phyloP scores from a whole-genome alignment of 64 coral and sea anemone species.

The Montipora efflorescens region DNA sequence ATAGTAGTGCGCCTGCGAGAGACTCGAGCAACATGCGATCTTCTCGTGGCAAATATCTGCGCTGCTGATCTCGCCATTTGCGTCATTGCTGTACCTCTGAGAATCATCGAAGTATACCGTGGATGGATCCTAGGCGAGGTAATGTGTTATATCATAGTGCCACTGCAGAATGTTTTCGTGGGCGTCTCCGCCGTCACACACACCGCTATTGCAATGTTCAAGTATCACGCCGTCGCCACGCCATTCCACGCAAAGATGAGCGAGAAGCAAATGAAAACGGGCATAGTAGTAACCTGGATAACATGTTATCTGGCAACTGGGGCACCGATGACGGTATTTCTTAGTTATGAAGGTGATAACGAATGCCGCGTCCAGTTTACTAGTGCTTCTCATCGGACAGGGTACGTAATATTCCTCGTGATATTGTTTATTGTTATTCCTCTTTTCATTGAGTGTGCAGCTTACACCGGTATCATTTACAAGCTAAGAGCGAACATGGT shows the following conservation, averaged over 20 bases:
- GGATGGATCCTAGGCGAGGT: constrained; percentile 71
- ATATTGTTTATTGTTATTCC: constrained; percentile 53
- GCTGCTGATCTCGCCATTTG: constrained; percentile 76
- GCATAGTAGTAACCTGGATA: constrained; percentile 54
- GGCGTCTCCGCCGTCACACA: constrained; percentile 77
- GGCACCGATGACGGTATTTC: constrained; percentile 30
- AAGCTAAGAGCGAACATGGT: constrained; percentile 46
- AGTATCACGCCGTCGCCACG: constrained; percentile 76
- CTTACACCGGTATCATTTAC: constrained; percentile 75
- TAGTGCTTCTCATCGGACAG: constrained; percentile 24
- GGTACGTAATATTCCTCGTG: constrained; percentile 63
- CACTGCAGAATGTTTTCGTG: constrained; percentile 79
- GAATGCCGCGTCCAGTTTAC: constrained; percentile 3
- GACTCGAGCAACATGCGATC: no score
- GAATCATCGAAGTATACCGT: constrained; percentile 61
- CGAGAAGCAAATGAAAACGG: constrained; percentile 43
- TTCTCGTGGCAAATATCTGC: constrained; percentile 80
- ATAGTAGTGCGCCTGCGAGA: constrained; percentile 69
- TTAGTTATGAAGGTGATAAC: neutral
- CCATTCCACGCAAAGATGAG: constrained; percentile 72
- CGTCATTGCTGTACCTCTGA: constrained; percentile 56
- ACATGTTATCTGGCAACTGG: constrained; percentile 63
- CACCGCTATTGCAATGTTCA: constrained; percentile 76
- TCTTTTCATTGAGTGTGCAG: constrained; percentile 64
- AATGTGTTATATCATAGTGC: constrained; percentile 58